Evolutionary conservation across 1,140 invertebrate species (phyloP), one percentile per base, ranked within the genome.

Genomic region (Microplitis demolitor): DNA sequence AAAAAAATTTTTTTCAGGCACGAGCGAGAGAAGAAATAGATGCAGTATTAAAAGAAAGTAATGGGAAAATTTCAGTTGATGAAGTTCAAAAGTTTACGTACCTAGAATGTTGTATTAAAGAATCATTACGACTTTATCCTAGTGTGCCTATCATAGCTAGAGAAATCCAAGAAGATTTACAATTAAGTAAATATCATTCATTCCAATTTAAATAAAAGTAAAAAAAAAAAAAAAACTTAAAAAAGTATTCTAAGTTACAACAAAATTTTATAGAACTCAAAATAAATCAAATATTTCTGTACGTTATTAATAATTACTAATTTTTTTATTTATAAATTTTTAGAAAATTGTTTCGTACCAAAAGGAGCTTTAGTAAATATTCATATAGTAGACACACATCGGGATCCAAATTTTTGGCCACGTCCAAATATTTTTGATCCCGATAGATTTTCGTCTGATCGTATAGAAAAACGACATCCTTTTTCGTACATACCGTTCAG

Each of bases 401-500:
- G 85, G 61, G 80, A 88, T 74, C 83, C 87, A 11, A 82, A 86
- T 66, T 84, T 86, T 72, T 91, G 87, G 84, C 76, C 76, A 0
- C n/a, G 62, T 9, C 74, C 74, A 14, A 66, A 66, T 37, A 13
- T 70, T 24, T 75, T 37, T 35, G 70, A 78, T 60, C 79, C 78
- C 4, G 73, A 79, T 39, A 56, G 64, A 64, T 92, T 91, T 78
- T 83, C 90, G 79, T 91, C 91, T 0, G 89, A 91, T 62, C 78
- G 90, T 72, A 91, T 91, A 77, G 76, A 84, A 5, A 83, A 86
- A n/a, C 78, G 82, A 66, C 82, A 84, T 66, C 82, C 85, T 11
- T 91, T 87, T 77, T 82, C 87, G 8, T 92, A 90, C 81, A 84
- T 94, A 45, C 90, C 93, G 2, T 94, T 95, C 76, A 92, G 91